phyloP scores from a whole-genome alignment of 2,113 vertebrate species.

The Thalassoma bifasciatum region DNA sequence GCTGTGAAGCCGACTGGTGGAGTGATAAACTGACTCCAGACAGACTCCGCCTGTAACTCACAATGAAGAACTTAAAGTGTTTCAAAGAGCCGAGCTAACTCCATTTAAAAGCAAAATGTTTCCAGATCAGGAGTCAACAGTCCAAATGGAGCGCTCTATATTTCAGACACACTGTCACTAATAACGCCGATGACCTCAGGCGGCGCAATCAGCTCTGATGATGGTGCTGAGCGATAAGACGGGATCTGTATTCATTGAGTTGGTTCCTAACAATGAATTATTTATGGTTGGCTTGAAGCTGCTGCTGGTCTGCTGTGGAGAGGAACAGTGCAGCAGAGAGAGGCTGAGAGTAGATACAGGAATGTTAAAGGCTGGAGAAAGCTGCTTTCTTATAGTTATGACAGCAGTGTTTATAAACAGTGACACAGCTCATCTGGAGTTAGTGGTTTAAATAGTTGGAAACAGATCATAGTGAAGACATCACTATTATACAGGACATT shows the following conservation, averaged over 20 bases:
- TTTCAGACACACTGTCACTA: conserved; percentile 69
- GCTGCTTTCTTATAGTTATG: conserved; percentile 25
- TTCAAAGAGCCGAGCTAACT: neutral
- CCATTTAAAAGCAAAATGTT: conserved; percentile 10
- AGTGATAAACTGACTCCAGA: neutral
- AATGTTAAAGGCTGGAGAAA: conserved; percentile 58
- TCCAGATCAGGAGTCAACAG: conserved; percentile 54
- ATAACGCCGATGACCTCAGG: conserved; percentile 80
- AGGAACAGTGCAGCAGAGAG: conserved; percentile 50
- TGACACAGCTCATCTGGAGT: too few species aligned
- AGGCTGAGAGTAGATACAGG: conserved; percentile 55
- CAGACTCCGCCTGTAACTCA: neutral
- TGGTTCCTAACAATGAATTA: conserved; percentile 82
- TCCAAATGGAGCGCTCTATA: conserved; percentile 64
- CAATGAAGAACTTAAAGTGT: neutral
- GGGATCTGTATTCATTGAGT: conserved; percentile 84
- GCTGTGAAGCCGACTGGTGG: neutral
- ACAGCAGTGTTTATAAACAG: conserved; percentile 18
- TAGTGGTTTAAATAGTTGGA: too few species aligned
- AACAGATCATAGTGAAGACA: too few species aligned
- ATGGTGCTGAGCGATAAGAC: conserved; percentile 74
- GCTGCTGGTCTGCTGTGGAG: conserved; percentile 54
- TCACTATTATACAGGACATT: too few species aligned
- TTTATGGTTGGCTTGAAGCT: conserved; percentile 80
- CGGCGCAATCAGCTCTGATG: conserved; percentile 81